These are phyloP conservation scores for Ochropleura plecta DNA, from an alignment of 2,888 invertebrate genomes.

Conservation along the genomic window DNA sequence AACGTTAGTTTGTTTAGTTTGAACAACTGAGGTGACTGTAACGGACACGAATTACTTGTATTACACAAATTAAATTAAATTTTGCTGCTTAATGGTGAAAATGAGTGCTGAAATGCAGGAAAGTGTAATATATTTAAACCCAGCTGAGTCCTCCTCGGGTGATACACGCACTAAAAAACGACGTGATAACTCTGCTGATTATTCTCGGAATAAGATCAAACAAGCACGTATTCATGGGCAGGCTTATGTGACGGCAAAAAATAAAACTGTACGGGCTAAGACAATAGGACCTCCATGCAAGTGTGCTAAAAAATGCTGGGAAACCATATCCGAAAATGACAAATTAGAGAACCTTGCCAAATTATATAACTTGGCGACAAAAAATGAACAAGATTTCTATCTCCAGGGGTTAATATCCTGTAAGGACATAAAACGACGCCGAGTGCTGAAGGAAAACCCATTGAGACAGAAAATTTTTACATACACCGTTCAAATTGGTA, in stretches of 20 bases:
- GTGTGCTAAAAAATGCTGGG: background rate
- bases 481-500: background rate
- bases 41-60: conserved; percentile 9
- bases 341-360: background rate
- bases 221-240: background rate
- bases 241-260: background rate
- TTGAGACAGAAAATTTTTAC: background rate
- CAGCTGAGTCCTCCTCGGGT: background rate
- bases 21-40: conserved; percentile 9
- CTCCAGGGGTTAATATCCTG: background rate
- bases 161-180: background rate
- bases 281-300: conserved; percentile 12
- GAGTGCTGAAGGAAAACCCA: background rate
- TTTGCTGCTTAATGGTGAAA: background rate
- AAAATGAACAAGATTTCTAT: background rate
- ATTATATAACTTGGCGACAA: background rate
- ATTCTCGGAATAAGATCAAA: conserved; percentile 6
- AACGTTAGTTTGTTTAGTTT: conserved; percentile 4
- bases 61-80: conserved; percentile 7
- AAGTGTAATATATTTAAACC: background rate
- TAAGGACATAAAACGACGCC: conserved; percentile 2
- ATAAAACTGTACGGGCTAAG: background rate
- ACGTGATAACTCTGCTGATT: background rate
- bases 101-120: conserved; percentile 1
- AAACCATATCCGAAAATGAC: conserved; percentile 1